Conservation (phyloP, 1,140 invertebrate species). For the Lepidotrigona ventralis region DNA sequence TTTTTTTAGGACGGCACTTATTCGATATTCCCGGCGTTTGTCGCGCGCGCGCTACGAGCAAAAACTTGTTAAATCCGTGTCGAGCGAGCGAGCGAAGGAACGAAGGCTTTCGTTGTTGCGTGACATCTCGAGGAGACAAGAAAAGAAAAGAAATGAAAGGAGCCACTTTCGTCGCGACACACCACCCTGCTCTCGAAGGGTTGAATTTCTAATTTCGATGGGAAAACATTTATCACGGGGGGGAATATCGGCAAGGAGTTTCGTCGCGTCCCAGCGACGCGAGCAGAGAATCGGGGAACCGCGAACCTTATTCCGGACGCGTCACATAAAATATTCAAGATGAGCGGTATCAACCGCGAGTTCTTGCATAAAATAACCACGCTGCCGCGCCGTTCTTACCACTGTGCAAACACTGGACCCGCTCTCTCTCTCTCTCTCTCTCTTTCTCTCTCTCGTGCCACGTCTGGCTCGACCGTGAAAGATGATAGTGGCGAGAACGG, state of each 20-base stretch:
- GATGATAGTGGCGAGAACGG: slow-evolving; percentile 67
- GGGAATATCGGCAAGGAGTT: no score
- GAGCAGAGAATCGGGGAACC: not conserved
- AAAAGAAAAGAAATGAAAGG: not conserved
- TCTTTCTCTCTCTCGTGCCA: not conserved
- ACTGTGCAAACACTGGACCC: slow-evolving; percentile 51
- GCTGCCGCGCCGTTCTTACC: slow-evolving; percentile 36
- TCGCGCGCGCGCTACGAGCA: not conserved
- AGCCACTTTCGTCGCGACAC: not conserved
- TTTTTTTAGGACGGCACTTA: not conserved
- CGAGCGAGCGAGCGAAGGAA: not conserved
- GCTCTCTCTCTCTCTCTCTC: not conserved
- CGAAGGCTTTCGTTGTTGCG: not conserved
- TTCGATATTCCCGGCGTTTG: not conserved
- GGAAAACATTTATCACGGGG: not conserved
- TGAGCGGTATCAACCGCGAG: slow-evolving; percentile 55
- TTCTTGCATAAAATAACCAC: slow-evolving; percentile 57
- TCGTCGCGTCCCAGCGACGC: no score
- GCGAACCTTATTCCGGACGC: slow-evolving; percentile 52
- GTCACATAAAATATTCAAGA: slow-evolving; percentile 65
- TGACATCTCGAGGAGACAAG: not conserved
- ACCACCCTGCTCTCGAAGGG: not conserved
- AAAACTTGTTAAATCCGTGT: not conserved
- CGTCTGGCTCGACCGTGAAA: slow-evolving; percentile 47
- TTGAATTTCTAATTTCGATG: not conserved